Base-by-base conservation (phyloP, 53 echinoderm and acorn worm species). In the Stichopus horrens region DNA sequence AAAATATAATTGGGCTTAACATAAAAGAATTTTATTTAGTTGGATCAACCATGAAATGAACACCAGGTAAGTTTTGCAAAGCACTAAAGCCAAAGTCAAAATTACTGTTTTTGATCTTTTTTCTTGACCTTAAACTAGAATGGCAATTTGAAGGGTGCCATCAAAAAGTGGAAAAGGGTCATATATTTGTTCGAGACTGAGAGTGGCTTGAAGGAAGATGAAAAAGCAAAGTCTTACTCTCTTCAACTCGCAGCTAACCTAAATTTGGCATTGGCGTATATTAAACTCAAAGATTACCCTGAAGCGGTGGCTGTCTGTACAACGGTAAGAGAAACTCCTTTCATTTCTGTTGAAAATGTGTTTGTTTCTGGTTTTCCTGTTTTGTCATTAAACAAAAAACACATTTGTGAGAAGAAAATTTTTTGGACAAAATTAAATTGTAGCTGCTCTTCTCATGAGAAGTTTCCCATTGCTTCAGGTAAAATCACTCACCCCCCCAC, bases 101-200 rank as follows among this genome's bases (percentile, higher is more conserved):
- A 66, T 1, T 66, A 14, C 18, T 66, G 18, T 66, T 66, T 66
- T 13, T 60, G 52, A 11, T 22, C 20, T 83, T 83, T 37, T 37
- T 23, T 77, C 52, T 58, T 52, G 18, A 20, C 16, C 83, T 55
- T 0, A 59, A 71, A 60, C 37, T 82, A 96, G 96, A 73, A 74
- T 23, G 95, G 95, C n/a, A 87, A 90, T 74, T 93, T 82, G 65
- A 67, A 88, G 18, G 90, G 91, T 53, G 97, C 97, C 13, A 75
- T 97, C 37, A 97, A 97, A 59, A 94, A 97, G 23, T 97, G 93
- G 90, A 97, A 91, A 88, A 94, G 89, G 60, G 88, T 97, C 51
- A 76, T 89, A 7, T 83, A 73, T 55, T 89, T 90, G 51, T 74
- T 97, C 21, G 97, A 95, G 20, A 76, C 74, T 5, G 94, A 92